Base-by-base conservation (phyloP, 2,113 vertebrate genomes). In the Cebidichthys violaceus region DNA sequence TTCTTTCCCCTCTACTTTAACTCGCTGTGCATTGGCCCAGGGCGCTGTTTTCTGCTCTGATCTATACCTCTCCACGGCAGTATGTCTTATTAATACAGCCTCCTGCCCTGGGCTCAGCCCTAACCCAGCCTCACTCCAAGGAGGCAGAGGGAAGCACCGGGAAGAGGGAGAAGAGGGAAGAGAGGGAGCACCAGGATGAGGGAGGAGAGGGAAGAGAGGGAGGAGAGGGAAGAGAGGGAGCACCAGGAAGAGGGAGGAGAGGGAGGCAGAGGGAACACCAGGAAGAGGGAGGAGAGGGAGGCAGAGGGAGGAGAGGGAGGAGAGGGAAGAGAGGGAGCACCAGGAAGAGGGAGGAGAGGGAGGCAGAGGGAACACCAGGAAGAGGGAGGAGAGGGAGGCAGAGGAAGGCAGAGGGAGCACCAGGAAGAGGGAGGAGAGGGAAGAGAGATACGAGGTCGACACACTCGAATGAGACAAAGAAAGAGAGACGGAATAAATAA, bases 81-180 rank as follows among this genome's bases (percentile, higher is more conserved):
- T 84, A 83, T 88, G 90, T 90, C 90, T 92, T 90, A 90, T 92
- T 92, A 91, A 93, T 88, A 83, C 86, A 82, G 85, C 70, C 61
- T 84, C 66, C 75, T 60, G 88, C 92, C 88, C 84, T 68, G 85
- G 87, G 91, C 80, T 43, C 78, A 80, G 78, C 57, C 62, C 62
- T 84, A 57, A 76, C 86, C 70, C 80, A 62, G 83, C 73, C 66
- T 79, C 79, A 60, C 83, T 43, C 57, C 67, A 10, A 88, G 81
- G 83, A 83, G 31, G 10, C 4, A 33, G 31, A 33, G 20, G 20
- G 33, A 35, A 35, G 31, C 17, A 10, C 60, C 33, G 6, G 60
- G 60, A 62, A 37, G 33, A 9, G 65, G 9, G 15, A 47, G 4
- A 24, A 18, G 39, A 43, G n/a, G 64, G 39, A 18, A 52, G 66